Conservation (phyloP, 2,888 invertebrate genomes). For the Anodontia alba region DNA sequence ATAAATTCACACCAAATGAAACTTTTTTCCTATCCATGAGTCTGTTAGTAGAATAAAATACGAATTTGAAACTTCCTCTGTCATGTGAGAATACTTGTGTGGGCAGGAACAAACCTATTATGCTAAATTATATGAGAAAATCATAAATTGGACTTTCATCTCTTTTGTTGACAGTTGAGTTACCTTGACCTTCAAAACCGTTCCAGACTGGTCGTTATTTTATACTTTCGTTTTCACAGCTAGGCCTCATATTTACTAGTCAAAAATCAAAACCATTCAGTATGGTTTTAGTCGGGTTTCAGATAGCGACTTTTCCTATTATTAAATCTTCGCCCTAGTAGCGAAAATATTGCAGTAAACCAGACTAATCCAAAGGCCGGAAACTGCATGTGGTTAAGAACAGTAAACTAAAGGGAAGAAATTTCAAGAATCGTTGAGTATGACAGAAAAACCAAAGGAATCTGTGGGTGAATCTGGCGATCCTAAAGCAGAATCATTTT, state of each 20-base stretch:
- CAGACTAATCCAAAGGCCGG: no score
- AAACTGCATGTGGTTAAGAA: no score
- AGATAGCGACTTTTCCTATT: no score
- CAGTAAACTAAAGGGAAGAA: no score
- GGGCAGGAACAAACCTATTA: background rate
- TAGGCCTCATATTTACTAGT: background rate
- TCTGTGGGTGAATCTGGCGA: background rate
- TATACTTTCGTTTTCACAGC: background rate
- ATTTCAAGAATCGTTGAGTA: no score
- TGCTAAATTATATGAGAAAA: background rate
- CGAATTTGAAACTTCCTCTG: background rate
- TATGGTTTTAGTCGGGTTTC: background rate
- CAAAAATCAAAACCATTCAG: background rate
- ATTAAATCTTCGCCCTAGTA: no score
- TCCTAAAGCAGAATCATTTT: background rate
- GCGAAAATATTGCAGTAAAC: no score
- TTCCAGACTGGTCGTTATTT: conserved; percentile 9
- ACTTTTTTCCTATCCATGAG: no score
- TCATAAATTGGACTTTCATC: conserved; percentile 38
- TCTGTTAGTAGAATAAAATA: no score
- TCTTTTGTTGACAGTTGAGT: conserved; percentile 33
- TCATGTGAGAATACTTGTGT: background rate
- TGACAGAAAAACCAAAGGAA: background rate
- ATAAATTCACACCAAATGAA: no score
- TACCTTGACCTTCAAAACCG: conserved; percentile 37